A percentile compares a stretch with the other conserved stretches of the same genome.
phyloP scores from a whole-genome alignment of 2,797 vertebrate genomes.

The Anniella stebbinsi region DNA sequence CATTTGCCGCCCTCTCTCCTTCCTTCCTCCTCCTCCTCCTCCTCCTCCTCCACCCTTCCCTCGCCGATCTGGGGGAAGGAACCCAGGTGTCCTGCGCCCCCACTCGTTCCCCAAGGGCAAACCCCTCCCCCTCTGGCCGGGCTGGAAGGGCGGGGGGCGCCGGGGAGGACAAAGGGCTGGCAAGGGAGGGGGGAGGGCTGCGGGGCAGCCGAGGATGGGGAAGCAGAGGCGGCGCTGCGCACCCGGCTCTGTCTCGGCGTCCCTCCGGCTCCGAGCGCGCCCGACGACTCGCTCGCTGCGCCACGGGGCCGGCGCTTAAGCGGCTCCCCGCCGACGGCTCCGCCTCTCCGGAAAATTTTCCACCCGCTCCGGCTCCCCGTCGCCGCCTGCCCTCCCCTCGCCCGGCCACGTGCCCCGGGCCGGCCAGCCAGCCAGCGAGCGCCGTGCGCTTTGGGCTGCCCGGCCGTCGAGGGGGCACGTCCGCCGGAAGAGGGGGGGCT shows the following conservation, averaged over 20 bases:
- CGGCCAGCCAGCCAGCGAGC: too few species aligned
- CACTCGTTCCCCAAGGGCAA: background rate
- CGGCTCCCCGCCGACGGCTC: background rate
- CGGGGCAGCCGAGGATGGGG: too few species aligned
- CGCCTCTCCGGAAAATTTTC: background rate
- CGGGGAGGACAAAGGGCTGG: background rate
- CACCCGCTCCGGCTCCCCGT: background rate
- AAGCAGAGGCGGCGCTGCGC: too few species aligned
- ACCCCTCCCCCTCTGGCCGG: background rate
- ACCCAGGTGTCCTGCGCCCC: background rate
- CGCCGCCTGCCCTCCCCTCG: too few species aligned
- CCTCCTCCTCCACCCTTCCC: background rate
- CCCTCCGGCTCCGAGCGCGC: background rate
- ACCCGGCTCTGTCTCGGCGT: too few species aligned
- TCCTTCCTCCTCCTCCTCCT: background rate
- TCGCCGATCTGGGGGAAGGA: background rate
- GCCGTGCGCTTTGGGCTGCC: background rate
- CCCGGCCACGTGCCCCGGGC: background rate
- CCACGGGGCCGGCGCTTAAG: background rate
- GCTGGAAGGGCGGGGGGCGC: background rate
- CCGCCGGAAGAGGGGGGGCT: too few species aligned
- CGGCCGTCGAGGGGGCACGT: too few species aligned
- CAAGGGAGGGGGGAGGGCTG: too few species aligned
- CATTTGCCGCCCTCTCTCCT: conserved; percentile 17
- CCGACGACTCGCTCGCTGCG: background rate